Percentiles rank a stretch among this genome's conserved stretches.
Evolutionary conservation across 2,888 invertebrate genomes (phyloP).

Genomic region (Theretra japonica): DNA sequence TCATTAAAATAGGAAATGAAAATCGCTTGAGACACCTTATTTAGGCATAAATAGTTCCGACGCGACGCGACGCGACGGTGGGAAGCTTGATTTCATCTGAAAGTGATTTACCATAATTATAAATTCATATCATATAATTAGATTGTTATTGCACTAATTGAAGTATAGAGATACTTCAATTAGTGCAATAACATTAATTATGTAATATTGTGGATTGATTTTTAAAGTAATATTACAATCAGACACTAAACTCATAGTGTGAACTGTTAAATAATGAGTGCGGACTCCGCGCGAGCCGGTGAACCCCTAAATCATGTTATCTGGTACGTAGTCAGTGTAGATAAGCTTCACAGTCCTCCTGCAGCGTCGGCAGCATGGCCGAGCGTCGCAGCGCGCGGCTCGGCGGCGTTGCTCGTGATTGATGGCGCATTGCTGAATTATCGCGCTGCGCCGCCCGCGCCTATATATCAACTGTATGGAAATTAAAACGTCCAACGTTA

Average conservation of each 20-base stretch:
- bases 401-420: constrained; percentile 29
- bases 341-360: constrained; percentile 34
- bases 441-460: constrained; percentile 17
- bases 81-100: not conserved
- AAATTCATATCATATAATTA: no score
- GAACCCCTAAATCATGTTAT: constrained; percentile 48
- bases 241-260: not conserved
- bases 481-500: constrained; percentile 24
- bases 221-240: no score
- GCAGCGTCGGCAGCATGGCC: not conserved
- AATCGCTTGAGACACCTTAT: not conserved
- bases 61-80: constrained; percentile 4
- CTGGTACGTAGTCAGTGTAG: constrained; percentile 35
- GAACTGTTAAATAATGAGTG: not conserved
- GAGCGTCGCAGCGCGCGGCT: constrained; percentile 21
- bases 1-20: no score
- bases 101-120: no score
- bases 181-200: no score
- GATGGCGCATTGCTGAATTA: constrained; percentile 28
- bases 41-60: not conserved
- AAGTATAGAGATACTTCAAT: no score
- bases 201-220: no score
- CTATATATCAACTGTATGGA: constrained; percentile 28
- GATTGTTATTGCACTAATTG: no score
- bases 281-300: constrained; percentile 17